phyloP scores from a whole-genome alignment of 35 echinoderm and acorn worm genomes.

The Apostichopus japonicus region DNA sequence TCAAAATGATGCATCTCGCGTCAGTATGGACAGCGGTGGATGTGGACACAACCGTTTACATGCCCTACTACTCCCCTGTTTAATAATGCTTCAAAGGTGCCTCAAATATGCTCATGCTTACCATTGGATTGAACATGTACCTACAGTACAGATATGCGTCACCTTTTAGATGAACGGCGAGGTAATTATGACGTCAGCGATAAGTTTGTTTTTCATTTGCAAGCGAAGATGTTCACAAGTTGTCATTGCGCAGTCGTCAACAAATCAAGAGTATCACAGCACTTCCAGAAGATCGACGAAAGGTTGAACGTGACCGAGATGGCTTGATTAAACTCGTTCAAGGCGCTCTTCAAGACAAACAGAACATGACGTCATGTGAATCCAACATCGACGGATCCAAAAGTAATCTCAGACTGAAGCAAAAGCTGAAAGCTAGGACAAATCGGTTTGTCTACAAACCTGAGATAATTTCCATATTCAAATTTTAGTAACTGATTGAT shows the following conservation, averaged over 20 bases:
- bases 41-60: too few relatives aligned
- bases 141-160: too few relatives aligned
- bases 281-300: neutral
- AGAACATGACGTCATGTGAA: neutral
- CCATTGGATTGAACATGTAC: too few relatives aligned
- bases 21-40: too few relatives aligned
- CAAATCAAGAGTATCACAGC: neutral
- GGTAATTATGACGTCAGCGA: neutral
- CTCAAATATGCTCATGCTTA: too few relatives aligned
- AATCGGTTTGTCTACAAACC: too few relatives aligned
- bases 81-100: too few relatives aligned
- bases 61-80: too few relatives aligned
- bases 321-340: neutral
- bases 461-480: too few relatives aligned
- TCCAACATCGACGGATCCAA: neutral
- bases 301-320: neutral
- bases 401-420: neutral
- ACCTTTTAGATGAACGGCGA: neutral
- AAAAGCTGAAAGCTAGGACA: too few relatives aligned
- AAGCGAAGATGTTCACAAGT: neutral
- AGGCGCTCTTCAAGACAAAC: neutral
- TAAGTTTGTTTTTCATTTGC: neutral
- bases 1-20: neutral
- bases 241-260: neutral
- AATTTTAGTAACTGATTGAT: too few relatives aligned